Evolutionary conservation across 2,888 invertebrate genomes (phyloP).

Genomic region (Sepioteuthis lessoniana): DNA sequence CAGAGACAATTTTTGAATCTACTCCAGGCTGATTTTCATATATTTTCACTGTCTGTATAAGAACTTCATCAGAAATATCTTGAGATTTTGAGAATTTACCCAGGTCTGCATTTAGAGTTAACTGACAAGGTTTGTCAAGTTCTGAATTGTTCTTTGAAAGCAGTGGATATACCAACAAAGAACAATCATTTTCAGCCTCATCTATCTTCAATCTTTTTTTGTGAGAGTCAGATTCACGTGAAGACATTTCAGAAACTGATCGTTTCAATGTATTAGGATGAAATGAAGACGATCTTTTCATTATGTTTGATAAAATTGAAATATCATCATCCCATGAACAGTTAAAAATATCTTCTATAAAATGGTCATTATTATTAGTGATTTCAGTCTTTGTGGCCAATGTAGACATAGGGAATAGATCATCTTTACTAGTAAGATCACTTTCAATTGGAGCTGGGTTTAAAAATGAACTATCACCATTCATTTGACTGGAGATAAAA

Average conservation of each 20-base stretch:
- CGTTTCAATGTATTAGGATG: not conserved
- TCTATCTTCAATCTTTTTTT: not conserved
- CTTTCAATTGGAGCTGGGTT: not conserved
- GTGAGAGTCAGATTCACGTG: not conserved
- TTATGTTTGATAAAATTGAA: not conserved
- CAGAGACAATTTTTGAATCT: not conserved
- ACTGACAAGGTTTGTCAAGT: not conserved
- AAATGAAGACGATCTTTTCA: not conserved
- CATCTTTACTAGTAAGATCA: not conserved
- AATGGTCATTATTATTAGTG: not conserved
- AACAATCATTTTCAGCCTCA: not conserved
- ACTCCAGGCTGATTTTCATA: not conserved
- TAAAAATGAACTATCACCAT: not conserved
- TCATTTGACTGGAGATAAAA: not conserved
- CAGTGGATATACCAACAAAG: not conserved
- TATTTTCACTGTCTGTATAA: not conserved
- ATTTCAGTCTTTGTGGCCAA: not conserved
- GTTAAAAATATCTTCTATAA: not conserved
- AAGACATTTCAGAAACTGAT: not conserved
- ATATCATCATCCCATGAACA: not conserved
- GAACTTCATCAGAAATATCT: constrained; percentile 34
- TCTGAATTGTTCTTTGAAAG: not conserved
- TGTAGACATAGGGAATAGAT: not conserved
- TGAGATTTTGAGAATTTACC: not conserved
- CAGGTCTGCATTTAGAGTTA: not conserved